Conservation (phyloP, 30 jellyfish, hydroid and myxozoan species). For the Mastigias papua region DNA sequence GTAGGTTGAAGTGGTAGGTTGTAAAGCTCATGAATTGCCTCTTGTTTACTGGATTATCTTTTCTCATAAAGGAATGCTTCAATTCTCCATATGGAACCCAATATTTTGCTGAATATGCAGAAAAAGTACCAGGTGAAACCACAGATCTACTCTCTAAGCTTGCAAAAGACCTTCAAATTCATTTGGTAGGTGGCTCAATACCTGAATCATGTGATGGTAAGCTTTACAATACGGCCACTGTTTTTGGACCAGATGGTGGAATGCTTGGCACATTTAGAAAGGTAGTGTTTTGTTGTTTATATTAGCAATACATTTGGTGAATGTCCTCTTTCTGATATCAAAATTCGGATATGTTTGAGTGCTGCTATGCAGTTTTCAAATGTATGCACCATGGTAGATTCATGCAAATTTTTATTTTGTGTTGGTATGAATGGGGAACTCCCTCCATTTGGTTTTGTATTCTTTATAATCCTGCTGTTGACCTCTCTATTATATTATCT, state of each 20-base stretch:
- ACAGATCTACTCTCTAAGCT: slow-evolving; percentile 58
- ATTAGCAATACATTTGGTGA: too few relatives aligned
- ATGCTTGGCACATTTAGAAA: slow-evolving; percentile 84
- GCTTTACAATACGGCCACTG: slow-evolving; percentile 79
- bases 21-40: background rate
- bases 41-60: background rate
- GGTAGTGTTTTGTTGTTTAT: slow-evolving; percentile 20
- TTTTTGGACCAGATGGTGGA: slow-evolving; percentile 88
- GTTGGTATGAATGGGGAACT: too few relatives aligned
- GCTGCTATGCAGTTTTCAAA: too few relatives aligned
- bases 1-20: background rate
- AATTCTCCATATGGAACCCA: slow-evolving; percentile 93
- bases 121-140: slow-evolving; percentile 91
- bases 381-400: too few relatives aligned
- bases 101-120: slow-evolving; percentile 87
- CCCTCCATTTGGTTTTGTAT: too few relatives aligned
- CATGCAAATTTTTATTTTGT: too few relatives aligned
- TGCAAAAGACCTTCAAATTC: slow-evolving; percentile 76
- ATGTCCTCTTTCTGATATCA: too few relatives aligned
- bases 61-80: slow-evolving; percentile 78
- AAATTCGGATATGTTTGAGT: too few relatives aligned
- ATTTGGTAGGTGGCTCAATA: slow-evolving; percentile 92
- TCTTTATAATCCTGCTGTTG: too few relatives aligned
- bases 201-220: slow-evolving; percentile 88
- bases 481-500: too few relatives aligned